Base-by-base conservation (phyloP, 2,113 vertebrate genomes). In the Notothenia rossii region DNA sequence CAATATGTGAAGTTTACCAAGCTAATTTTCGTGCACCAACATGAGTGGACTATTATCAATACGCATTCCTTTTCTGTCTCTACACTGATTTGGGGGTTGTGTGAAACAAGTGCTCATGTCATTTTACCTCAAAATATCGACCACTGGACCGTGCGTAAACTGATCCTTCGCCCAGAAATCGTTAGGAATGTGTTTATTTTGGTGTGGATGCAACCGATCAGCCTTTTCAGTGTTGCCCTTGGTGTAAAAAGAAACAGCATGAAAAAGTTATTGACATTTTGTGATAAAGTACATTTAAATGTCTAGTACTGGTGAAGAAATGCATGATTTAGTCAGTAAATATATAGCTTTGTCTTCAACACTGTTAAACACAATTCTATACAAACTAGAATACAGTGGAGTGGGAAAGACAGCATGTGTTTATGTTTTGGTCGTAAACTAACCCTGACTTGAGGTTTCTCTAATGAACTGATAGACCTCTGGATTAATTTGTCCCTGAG, bases 391-490 rank as follows among this genome's bases (percentile, higher is more conserved):
- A 69, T 11, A 33, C 5, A 64, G 48, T 5, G 48, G 13, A 59
- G 60, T 7, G 53, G 48, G 79, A 56, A 58, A 56, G 25, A 64
- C 58, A 64, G 36, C 70, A 49, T 60, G 61, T 72, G 75, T 79
- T 75, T 64, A 13, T 87, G 75, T 77, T 58, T 78, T 59, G 76
- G 55, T 74, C 50, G 49, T 81, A 69, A 85, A 75, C 74, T 69
- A 54, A 65, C 61, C 72, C 89, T 89, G 94, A 88, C 89, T 87
- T 89, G 92, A 89, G 91, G 89, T 76, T 79, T 91, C 89, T 91
- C 92, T 97, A 96, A 97, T 97, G 95, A 97, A 97, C 96, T 95
- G 95, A 94, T 96, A 95, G 91, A 92, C 94, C 94, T 96, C 94
- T 77, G 75, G 91, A 96, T 96, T 96, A 95, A 97, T 97, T 96